phyloP scores from a whole-genome alignment of 2,113 vertebrate species.

The human region DNA sequence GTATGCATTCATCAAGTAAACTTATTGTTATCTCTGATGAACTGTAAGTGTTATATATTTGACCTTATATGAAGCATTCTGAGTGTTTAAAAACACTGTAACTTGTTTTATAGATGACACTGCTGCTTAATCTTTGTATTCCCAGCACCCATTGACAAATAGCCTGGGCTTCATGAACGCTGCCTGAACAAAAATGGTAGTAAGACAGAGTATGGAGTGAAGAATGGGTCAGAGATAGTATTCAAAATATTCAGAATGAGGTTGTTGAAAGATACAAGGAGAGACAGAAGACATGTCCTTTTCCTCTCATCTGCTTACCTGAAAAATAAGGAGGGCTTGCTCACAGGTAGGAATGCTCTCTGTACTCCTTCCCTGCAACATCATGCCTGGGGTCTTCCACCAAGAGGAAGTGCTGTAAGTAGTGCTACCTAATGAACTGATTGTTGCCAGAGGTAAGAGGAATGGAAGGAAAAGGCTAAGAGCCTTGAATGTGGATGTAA shows the following conservation, averaged over 20 bases:
- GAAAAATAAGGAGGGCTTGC: background rate
- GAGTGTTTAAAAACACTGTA: background rate
- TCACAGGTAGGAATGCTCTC: background rate
- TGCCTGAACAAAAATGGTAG: background rate
- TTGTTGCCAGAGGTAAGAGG: background rate
- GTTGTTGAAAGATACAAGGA: background rate
- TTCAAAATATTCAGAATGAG: background rate
- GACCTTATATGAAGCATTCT: background rate
- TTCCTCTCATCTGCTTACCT: background rate
- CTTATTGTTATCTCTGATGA: background rate
- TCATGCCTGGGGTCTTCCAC: background rate
- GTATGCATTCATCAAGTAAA: background rate
- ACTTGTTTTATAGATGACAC: background rate
- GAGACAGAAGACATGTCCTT: background rate
- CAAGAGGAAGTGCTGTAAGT: background rate
- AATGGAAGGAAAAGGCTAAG: conserved; percentile 11
- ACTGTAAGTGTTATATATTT: background rate
- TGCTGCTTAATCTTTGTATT: background rate
- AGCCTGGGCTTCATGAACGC: background rate
- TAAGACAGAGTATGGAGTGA: background rate
- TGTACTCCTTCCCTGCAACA: background rate
- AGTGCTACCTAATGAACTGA: background rate
- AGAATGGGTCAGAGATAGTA: background rate
- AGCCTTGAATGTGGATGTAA: conserved; percentile 44
- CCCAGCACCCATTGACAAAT: background rate